Percentiles rank a stretch among this genome's conserved stretches.
Conservation (phyloP, 2,797 vertebrate species). For the Falco biarmicus region DNA sequence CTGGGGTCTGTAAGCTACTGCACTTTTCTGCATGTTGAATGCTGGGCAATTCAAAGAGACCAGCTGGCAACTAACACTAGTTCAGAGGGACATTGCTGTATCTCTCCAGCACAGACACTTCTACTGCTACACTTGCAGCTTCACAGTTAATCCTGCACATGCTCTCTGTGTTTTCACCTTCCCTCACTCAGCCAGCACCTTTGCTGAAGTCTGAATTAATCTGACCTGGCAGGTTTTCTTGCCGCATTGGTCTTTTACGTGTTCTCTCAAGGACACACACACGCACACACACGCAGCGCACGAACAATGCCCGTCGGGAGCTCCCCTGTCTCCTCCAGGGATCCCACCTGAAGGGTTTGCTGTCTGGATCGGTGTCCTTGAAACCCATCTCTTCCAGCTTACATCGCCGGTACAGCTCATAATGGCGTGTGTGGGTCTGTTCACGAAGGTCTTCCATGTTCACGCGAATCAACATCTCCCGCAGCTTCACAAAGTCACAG, state of each 20-base stretch:
- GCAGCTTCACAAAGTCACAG: conserved; percentile 96
- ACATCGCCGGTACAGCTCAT: conserved; percentile 96
- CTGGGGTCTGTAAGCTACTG: not conserved
- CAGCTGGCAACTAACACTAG: not conserved
- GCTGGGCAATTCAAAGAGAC: not conserved
- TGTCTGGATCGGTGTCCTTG: conserved; percentile 97
- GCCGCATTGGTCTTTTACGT: not conserved
- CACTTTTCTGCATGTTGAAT: not conserved
- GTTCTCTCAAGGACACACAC: not conserved
- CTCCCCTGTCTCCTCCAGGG: not conserved
- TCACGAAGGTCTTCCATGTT: conserved; percentile 99
- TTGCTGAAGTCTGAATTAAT: conserved; percentile 28
- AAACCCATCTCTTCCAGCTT: conserved; percentile 99
- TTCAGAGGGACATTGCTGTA: not conserved
- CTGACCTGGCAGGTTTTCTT: conserved; percentile 51
- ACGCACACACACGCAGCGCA: rapidly evolving
- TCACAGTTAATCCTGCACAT: not conserved
- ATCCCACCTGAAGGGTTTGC: conserved; percentile 95
- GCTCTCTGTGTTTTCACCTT: not conserved
- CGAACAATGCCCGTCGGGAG: not conserved
- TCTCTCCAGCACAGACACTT: not conserved
- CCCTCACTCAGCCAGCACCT: not conserved
- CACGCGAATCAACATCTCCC: conserved; percentile 97
- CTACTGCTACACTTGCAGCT: not conserved
- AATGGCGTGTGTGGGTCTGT: conserved; percentile 96